Conservation (phyloP, 1,140 invertebrate genomes). For the Drosophila guanche region DNA sequence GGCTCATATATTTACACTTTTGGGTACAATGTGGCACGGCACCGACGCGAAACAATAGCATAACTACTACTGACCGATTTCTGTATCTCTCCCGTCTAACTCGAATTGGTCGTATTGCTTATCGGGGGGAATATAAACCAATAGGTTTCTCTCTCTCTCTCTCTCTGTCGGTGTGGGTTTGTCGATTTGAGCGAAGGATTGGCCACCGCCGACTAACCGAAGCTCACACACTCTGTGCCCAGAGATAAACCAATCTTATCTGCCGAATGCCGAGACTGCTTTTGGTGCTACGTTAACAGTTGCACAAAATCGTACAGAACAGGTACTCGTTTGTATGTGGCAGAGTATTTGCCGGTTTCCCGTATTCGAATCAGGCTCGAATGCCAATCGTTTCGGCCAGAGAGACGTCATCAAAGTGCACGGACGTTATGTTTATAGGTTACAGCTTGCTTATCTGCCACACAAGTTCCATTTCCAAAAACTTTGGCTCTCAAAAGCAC, state of each 20-base stretch:
- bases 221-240: constrained; percentile 18
- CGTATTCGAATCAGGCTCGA: not conserved
- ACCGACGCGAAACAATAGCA: constrained; percentile 63
- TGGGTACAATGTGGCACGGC: constrained; percentile 35
- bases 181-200: constrained; percentile 13
- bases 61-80: constrained; percentile 63
- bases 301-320: too few species aligned
- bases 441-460: constrained; percentile 40
- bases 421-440: constrained; percentile 30
- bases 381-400: constrained; percentile 6
- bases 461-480: not conserved
- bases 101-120: constrained; percentile 62
- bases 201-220: constrained; percentile 3
- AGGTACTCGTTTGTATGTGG: too few species aligned
- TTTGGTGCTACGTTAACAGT: too few species aligned
- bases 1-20: constrained; percentile 3
- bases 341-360: too few species aligned
- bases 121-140: constrained; percentile 45
- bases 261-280: not conserved
- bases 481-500: not conserved
- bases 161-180: constrained; percentile 7
- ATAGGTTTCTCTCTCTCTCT: constrained; percentile 31
- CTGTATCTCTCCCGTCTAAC: constrained; percentile 44
- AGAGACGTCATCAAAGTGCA: constrained; percentile 14
- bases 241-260: not conserved